Percentiles rank a stretch among this genome's conserved stretches.
phyloP scores from a whole-genome alignment of 2,797 vertebrate genomes.

The Leucoraja ocellata region DNA sequence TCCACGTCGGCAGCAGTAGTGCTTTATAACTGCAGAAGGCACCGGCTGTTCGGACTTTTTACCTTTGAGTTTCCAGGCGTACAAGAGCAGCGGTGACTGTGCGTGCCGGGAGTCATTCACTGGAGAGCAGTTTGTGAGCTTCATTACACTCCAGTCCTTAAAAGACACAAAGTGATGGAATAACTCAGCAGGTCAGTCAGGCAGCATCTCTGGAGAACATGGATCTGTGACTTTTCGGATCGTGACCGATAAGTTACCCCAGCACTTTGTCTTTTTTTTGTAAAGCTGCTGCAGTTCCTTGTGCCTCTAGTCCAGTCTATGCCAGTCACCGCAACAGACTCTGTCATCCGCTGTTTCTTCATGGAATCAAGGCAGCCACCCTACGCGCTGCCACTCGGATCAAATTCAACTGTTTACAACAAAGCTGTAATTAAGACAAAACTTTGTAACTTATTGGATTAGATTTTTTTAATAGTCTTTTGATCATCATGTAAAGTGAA shows the following conservation, averaged over 20 bases:
- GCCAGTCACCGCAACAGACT: slow-evolving; percentile 82
- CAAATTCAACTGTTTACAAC: slow-evolving; percentile 72
- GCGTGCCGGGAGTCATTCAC: background rate
- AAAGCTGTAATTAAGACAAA: slow-evolving; percentile 62
- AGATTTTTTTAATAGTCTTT: slow-evolving; percentile 54
- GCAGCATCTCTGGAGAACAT: no score
- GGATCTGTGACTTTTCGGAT: no score
- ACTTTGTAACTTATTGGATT: slow-evolving; percentile 69
- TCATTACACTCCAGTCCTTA: slow-evolving; percentile 57
- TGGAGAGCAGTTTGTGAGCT: slow-evolving; percentile 60
- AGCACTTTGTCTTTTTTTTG: no score
- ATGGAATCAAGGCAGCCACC: slow-evolving; percentile 55
- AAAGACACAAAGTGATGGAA: no score
- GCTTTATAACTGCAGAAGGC: background rate
- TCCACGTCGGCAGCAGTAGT: background rate
- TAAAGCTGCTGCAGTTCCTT: no score
- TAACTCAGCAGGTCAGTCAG: no score
- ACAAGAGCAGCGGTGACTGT: slow-evolving; percentile 30
- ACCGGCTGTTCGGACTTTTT: background rate
- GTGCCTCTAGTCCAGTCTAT: slow-evolving; percentile 61
- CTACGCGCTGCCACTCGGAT: slow-evolving; percentile 59
- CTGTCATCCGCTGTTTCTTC: slow-evolving; percentile 41
- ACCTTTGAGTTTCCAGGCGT: background rate
- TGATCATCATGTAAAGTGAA: slow-evolving; percentile 58
- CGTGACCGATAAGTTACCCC: no score